phyloP scores from a whole-genome alignment of 2,888 invertebrate genomes.

The Catotricha subobsoleta region DNA sequence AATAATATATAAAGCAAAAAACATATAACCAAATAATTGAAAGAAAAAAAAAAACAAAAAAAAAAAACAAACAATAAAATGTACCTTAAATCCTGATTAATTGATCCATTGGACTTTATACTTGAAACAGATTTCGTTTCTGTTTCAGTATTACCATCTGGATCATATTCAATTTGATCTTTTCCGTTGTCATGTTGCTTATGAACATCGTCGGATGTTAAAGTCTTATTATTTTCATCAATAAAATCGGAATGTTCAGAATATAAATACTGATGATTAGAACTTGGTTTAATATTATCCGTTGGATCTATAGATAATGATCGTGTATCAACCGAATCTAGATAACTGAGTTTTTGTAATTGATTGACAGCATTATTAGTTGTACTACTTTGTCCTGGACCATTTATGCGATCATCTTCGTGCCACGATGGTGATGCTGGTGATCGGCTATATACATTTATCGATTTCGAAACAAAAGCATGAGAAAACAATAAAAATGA shows the following conservation, averaged over 20 bases:
- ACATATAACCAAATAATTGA: background rate
- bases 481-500: background rate
- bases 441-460: constrained; percentile 20
- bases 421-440: constrained; percentile 29
- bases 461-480: background rate
- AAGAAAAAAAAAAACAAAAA: background rate
- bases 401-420: constrained; percentile 23
- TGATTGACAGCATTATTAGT: constrained; percentile 9
- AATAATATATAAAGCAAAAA: background rate
- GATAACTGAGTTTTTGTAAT: constrained; percentile 9
- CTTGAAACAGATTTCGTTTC: constrained; percentile 81
- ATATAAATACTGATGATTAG: too few relatives aligned
- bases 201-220: background rate
- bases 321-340: constrained; percentile 9
- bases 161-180: constrained; percentile 39
- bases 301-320: constrained; percentile 14
- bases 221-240: too few relatives aligned
- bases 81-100: constrained; percentile 68
- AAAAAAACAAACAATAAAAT: background rate
- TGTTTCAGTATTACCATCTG: constrained; percentile 82
- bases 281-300: background rate
- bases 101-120: constrained; percentile 56
- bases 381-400: constrained; percentile 6
- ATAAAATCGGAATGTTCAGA: too few relatives aligned
- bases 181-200: background rate